Base-by-base conservation (phyloP, 2,888 invertebrate genomes). In the Cerastis rubricosa region DNA sequence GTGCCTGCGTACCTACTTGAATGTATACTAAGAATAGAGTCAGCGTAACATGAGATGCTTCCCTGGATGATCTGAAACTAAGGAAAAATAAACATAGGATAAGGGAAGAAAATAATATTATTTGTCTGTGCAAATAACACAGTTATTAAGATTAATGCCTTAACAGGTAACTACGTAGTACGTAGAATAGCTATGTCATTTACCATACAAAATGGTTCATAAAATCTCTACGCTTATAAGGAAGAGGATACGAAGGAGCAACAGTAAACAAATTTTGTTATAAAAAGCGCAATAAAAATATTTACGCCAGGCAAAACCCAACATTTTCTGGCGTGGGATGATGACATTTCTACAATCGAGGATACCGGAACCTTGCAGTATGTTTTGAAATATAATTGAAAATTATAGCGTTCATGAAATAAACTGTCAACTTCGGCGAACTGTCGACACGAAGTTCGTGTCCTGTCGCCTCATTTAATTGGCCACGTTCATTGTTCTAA, bases 381-480 rank as follows among this genome's bases (percentile, higher is more conserved):
- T 91, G 87, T 89, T 91, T 93, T 89, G 86, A 91, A 93, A 91
- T 91, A 93, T 92, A 93, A 93, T 94, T 94, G 91, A 90, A 93
- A 94, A 92, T 94, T 93, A 94, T 94, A 91, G 92, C 90, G 87
- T 87, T 90, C 91, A 91, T 92, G 91, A 92, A 92, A 90, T 91
- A 91, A 92, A 91, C 86, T 92, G 92, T 94, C 94, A 92, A 91
- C 92, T 88, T 87, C 87, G 88, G 88, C 89, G 89, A 91, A 88
- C 88, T 90, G 88, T 86, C 89, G 91, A 94, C 93, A 93, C 91
- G 92, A 92, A 93, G 89, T 92, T 93, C 94, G 93, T 95, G 94
- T 94, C 90, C 88, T 88, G 91, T 91, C 90, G 91, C 88, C 90
- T 90, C 90, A 89, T 93, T 92, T 95, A 95, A 95, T 95, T 95